phyloP scores from a whole-genome alignment of 2,113 vertebrate genomes.

The Ibidorhyncha struthersii region DNA sequence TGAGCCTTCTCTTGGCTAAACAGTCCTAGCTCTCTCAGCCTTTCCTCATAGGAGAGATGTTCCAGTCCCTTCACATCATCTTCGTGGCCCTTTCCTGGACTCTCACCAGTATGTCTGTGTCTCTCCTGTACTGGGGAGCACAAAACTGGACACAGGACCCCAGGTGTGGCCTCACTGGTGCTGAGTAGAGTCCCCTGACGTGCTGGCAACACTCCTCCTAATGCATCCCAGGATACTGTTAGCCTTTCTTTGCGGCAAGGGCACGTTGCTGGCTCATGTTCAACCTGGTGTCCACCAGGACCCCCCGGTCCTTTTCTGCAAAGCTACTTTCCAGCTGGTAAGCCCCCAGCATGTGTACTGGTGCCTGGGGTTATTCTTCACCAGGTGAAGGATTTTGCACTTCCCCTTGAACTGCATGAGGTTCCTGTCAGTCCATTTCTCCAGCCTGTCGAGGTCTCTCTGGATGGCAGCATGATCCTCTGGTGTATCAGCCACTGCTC shows the following conservation, averaged over 20 bases:
- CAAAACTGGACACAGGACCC: neutral
- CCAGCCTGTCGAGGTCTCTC: no score
- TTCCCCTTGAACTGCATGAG: neutral
- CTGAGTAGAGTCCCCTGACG: no score
- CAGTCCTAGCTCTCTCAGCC: neutral
- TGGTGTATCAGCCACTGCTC: no score
- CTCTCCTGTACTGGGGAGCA: neutral
- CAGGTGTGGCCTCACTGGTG: neutral
- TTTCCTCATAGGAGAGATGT: neutral
- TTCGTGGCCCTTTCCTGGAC: neutral
- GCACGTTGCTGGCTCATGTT: neutral
- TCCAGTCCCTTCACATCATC: neutral
- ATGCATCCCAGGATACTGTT: no score
- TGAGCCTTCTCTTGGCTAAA: neutral
- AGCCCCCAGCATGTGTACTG: neutral
- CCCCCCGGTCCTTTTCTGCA: neutral
- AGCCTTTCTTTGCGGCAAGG: neutral
- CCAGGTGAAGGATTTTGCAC: neutral
- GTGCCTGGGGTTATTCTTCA: no score
- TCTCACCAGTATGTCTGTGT: neutral
- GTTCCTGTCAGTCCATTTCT: neutral
- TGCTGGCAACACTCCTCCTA: no score
- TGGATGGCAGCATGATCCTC: no score
- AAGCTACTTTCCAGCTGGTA: neutral
- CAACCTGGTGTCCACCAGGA: neutral